A percentile compares a stretch with the other conserved stretches of the same genome.
Conservation (phyloP, 2,888 invertebrate species). For the Parasteatoda lunata region DNA sequence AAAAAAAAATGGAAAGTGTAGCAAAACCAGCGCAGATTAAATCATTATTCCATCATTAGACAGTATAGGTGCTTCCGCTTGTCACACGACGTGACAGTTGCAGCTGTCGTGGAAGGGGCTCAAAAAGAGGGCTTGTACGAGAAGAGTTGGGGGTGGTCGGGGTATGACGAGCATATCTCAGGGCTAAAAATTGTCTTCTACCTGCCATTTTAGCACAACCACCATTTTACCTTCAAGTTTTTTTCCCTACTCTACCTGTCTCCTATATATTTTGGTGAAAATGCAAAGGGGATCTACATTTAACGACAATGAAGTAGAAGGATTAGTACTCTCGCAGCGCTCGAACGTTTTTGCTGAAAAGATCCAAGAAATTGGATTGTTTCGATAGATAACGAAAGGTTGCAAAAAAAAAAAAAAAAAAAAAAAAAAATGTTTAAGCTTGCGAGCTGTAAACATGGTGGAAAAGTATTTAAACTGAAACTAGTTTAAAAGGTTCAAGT, state of each 20-base stretch:
- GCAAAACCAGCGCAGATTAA: constrained; percentile 67
- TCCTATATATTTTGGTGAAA: constrained; percentile 10
- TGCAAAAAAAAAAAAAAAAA: too few relatives aligned
- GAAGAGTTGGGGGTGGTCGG: constrained; percentile 21
- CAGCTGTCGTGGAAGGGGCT: constrained; percentile 66
- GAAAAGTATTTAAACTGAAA: too few relatives aligned
- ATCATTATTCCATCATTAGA: constrained; percentile 69
- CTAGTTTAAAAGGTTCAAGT: too few relatives aligned
- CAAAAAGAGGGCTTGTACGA: constrained; percentile 45
- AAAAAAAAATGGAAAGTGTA: constrained; percentile 39
- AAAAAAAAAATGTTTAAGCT: too few relatives aligned
- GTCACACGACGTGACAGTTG: constrained; percentile 65
- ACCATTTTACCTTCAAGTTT: constrained; percentile 59
- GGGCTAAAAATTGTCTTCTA: constrained; percentile 67
- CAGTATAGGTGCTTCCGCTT: constrained; percentile 62
- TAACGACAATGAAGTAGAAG: constrained; percentile 42
- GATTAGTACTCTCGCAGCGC: constrained; percentile 27
- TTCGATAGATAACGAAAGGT: background rate
- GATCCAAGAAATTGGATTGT: background rate
- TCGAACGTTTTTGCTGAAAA: background rate
- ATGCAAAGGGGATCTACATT: constrained; percentile 56
- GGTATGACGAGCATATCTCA: constrained; percentile 56
- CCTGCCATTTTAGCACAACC: constrained; percentile 62
- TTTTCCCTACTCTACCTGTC: constrained; percentile 19
- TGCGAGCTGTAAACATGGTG: too few relatives aligned